A percentile compares a stretch with the other conserved stretches of the same genome.
Conservation (phyloP, 2,888 invertebrate species). For the Zonitis immaculata region DNA sequence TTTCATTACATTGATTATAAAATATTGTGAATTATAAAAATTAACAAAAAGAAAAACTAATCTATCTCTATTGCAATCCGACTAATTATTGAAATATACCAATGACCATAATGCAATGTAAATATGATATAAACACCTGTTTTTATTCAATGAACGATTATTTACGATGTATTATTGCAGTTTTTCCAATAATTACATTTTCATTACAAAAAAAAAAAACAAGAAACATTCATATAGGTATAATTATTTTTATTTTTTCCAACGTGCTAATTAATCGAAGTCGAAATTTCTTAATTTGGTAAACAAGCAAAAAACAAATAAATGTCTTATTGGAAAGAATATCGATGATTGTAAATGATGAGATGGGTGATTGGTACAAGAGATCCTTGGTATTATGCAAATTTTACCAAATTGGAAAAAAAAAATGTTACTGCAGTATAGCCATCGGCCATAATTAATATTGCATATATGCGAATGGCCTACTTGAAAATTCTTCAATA, state of each 20-base stretch:
- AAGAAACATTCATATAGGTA: too few species aligned
- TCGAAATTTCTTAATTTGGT: neutral
- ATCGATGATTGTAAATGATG: neutral
- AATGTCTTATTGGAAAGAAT: neutral
- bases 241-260: neutral
- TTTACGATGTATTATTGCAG: neutral
- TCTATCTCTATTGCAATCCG: neutral
- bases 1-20: neutral
- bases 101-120: constrained; percentile 16
- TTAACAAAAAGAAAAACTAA: neutral
- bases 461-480: constrained; percentile 9
- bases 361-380: neutral
- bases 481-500: neutral
- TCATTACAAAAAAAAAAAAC: neutral
- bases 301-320: neutral
- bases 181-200: neutral
- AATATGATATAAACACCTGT: constrained; percentile 18
- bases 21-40: too few species aligned
- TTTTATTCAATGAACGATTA: neutral
- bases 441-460: constrained; percentile 11
- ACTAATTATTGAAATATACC: neutral
- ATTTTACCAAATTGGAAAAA: neutral
- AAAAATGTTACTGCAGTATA: neutral
- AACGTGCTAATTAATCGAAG: neutral
- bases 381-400: neutral